Evolutionary conservation across 2,888 invertebrate genomes (phyloP), one percentile per base, ranked within the genome.

Genomic region (Perizoma flavofasciatum): DNA sequence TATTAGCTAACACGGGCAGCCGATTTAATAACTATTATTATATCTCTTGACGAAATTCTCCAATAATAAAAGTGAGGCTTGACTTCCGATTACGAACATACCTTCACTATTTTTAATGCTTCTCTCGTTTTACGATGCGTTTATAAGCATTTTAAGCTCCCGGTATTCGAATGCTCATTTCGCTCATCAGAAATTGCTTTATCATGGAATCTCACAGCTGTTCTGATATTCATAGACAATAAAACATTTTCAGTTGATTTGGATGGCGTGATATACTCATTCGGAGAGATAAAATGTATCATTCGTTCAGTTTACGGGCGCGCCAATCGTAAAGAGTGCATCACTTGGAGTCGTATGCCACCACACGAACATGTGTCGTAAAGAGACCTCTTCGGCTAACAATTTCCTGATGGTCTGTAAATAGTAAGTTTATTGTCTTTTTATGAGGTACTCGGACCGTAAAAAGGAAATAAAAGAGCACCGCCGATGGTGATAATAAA

Each of bases 391-490:
- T 92, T 88, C 89, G 89, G 82, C 91, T 92, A 92, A 92, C 92
- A 92, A 92, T 92, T 92, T 92, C 92, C 92, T 91, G 92, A 92
- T 92, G 92, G 92, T 91, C 92, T 92, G 92, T 92, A 92, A 92
- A 92, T 92, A 92, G 92, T 92, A 92, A 92, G 91, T 92, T 92
- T 92, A 92, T 89, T 92, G 92, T 92, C 89, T 91, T 92, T 92
- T 92, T 92, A 92, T 92, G 92, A 92, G 92, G 92, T 92, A 92
- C 92, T 92, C 91, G 89, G 91, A 90, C 90, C 92, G 90, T 92
- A 92, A 92, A 92, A 92, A 92, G 88, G 92, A 92, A 92, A 92
- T 92, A 92, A 92, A 92, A 92, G 91, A 89, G 92, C 92, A 90
- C 92, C 92, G 90, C 92, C 91, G 92, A 89, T 92, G 91, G 92